Percentiles rank a stretch among this genome's conserved stretches.
These are phyloP conservation scores for Thalassarche chlororhynchos DNA, from an alignment of 2,113 vertebrate genomes.

Conservation along the genomic window DNA sequence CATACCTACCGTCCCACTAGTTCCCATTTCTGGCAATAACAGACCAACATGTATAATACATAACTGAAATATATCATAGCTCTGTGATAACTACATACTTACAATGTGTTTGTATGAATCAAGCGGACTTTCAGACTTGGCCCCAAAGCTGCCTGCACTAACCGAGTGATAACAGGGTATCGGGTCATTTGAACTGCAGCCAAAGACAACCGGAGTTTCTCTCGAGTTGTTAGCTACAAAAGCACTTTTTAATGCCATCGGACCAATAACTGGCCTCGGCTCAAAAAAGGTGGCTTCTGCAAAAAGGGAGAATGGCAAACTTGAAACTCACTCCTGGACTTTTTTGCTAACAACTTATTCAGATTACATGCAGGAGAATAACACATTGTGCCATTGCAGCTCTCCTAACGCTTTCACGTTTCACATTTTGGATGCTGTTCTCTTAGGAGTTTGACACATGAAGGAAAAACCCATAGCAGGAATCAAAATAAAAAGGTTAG, in stretches of 20 bases:
- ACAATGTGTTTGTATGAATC: accelerated
- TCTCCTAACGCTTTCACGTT: neutral
- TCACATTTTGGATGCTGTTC: neutral
- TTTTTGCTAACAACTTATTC: neutral
- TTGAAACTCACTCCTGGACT: neutral
- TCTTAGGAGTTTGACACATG: neutral
- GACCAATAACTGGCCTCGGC: neutral
- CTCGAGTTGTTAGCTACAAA: neutral
- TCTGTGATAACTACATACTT: neutral
- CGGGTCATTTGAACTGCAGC: neutral
- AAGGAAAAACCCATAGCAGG: neutral
- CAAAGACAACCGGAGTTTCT: neutral
- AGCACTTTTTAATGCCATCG: accelerated
- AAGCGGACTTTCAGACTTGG: neutral
- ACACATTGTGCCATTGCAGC: neutral
- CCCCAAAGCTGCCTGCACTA: neutral
- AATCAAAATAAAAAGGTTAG: neutral
- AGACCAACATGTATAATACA: neutral
- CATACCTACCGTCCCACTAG: neutral
- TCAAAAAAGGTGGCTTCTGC: neutral
- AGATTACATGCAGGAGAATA: neutral
- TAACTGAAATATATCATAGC: neutral
- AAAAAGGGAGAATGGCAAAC: neutral
- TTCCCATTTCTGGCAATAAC: neutral
- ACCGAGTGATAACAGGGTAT: accelerated